A percentile compares a stretch with the other conserved stretches of the same genome.
phyloP scores from a whole-genome alignment of 92 coral and sea anemone genomes.

The Paragorgia papillata region DNA sequence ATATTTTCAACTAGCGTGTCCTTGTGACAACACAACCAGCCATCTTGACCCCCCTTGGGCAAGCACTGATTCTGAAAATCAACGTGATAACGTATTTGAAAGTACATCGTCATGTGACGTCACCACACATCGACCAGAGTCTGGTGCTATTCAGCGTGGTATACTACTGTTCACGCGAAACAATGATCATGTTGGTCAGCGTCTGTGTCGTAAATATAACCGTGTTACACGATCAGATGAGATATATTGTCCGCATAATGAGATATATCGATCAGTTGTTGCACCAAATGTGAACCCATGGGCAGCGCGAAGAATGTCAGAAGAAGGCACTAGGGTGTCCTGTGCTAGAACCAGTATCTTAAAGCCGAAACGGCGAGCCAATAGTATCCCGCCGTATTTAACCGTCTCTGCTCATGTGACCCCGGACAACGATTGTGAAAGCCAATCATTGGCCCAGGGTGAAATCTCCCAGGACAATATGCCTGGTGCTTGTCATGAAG shows the following conservation, averaged over 20 bases:
- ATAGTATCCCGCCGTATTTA: constrained; percentile 16
- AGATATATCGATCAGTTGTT: not conserved
- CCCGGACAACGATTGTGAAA: not conserved
- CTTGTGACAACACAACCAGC: not conserved
- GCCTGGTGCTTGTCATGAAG: not conserved
- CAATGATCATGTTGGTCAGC: not conserved
- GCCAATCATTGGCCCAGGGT: not conserved
- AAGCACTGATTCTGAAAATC: not conserved
- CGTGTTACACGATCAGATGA: not conserved
- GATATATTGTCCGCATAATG: constrained; percentile 13
- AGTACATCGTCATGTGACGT: not conserved
- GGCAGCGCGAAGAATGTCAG: constrained; percentile 14
- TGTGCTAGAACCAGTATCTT: not conserved
- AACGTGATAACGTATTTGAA: constrained; percentile 7
- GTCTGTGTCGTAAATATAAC: not conserved
- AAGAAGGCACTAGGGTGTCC: not conserved
- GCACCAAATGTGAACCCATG: constrained; percentile 29
- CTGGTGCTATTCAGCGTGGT: not conserved
- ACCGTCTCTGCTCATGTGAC: not conserved
- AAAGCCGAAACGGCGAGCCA: constrained; percentile 3
- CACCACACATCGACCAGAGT: not conserved
- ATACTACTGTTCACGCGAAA: not conserved
- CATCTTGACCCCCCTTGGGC: not conserved
- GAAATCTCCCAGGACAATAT: not conserved
- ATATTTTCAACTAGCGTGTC: not conserved